phyloP scores from a whole-genome alignment of 2,113 vertebrate genomes.

The Paralichthys olivaceus region DNA sequence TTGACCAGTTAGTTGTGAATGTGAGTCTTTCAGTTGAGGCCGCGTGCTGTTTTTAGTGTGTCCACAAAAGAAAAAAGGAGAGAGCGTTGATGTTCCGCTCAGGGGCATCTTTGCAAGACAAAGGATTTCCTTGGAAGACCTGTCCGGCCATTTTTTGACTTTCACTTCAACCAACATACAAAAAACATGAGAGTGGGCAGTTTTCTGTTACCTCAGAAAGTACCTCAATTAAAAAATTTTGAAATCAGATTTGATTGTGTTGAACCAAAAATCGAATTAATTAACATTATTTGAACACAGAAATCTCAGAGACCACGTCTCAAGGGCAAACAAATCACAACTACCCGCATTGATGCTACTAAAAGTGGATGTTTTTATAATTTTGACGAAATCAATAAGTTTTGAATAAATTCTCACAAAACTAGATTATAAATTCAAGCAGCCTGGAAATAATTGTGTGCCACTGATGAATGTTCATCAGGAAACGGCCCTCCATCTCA shows the following conservation, averaged over 20 bases:
- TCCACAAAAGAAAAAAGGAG: background rate
- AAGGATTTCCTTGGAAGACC: constrained; percentile 15
- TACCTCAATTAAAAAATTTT: constrained; percentile 2
- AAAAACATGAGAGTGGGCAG: background rate
- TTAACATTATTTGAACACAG: background rate
- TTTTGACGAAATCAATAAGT: constrained; percentile 13
- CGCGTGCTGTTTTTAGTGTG: background rate
- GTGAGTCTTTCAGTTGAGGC: constrained; percentile 5
- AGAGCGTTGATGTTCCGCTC: constrained; percentile 18
- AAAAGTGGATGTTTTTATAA: background rate
- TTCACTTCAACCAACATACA: background rate
- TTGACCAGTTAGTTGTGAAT: background rate
- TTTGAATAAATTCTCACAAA: background rate
- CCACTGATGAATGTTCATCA: constrained; percentile 65
- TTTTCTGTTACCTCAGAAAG: background rate
- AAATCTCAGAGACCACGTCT: background rate
- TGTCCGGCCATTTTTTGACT: background rate
- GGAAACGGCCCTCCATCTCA: constrained; percentile 37
- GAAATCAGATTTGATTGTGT: background rate
- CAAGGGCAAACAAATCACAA: background rate
- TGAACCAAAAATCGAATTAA: background rate
- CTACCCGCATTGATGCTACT: background rate
- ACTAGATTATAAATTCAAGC: constrained; percentile 19
- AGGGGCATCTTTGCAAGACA: constrained; percentile 33
- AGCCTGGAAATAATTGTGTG: constrained; percentile 63